These are phyloP conservation scores for Anarhynchus alexandrinus DNA, from an alignment of 2,113 vertebrate genomes.

Conservation along the genomic window DNA sequence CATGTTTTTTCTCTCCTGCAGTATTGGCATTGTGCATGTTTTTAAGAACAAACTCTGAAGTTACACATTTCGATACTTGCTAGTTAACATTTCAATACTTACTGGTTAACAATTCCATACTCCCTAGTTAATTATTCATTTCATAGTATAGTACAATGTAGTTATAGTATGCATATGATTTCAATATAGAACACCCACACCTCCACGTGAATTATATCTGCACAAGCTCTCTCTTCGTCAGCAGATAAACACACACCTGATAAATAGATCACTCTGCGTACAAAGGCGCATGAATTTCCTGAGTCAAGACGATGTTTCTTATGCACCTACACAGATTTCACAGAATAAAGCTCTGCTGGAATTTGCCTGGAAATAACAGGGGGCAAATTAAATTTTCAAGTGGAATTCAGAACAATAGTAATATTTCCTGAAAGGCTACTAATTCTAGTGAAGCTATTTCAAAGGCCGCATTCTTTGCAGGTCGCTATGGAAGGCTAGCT, in stretches of 20 bases:
- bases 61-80: background rate
- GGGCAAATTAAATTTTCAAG: slow-evolving; percentile 71
- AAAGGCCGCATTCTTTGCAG: slow-evolving; percentile 70
- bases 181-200: background rate
- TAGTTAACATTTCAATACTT: background rate
- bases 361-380: slow-evolving; percentile 69
- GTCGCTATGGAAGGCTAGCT: slow-evolving; percentile 67
- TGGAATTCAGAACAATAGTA: slow-evolving; percentile 73
- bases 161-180: background rate
- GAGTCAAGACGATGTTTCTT: background rate
- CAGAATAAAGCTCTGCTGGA: slow-evolving; percentile 62
- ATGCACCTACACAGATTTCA: slow-evolving; percentile 28
- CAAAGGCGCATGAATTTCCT: background rate
- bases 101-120: background rate
- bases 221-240: background rate
- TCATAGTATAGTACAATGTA: background rate
- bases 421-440: slow-evolving; percentile 70
- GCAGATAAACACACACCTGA: background rate
- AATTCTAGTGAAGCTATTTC: slow-evolving; percentile 62
- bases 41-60: background rate
- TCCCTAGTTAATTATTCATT: background rate
- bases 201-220: background rate
- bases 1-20: background rate
- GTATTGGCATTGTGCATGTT: background rate
- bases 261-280: background rate